A percentile compares a stretch with the other conserved stretches of the same genome.
phyloP scores from a whole-genome alignment of 2,888 invertebrate genomes.

The Acanthopleura granulata region DNA sequence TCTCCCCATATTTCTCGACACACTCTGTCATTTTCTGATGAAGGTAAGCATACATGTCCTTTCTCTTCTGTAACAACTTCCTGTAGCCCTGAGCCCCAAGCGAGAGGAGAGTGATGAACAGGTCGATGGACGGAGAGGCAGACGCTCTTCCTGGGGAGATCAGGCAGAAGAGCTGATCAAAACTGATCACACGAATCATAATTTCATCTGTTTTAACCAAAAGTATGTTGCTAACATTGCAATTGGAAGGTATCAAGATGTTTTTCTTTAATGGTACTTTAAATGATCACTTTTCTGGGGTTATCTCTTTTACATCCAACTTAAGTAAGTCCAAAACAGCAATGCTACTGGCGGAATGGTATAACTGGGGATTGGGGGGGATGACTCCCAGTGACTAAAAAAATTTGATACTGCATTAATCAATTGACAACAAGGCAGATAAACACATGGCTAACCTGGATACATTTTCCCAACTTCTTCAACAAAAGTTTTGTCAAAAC shows the following conservation, averaged over 20 bases:
- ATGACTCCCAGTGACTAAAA: too few species aligned
- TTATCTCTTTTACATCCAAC: too few species aligned
- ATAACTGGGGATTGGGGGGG: too few species aligned
- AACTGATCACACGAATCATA: neutral
- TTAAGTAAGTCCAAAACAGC: too few species aligned
- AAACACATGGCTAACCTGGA: slow-evolving; percentile 73
- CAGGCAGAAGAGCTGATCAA: slow-evolving; percentile 3
- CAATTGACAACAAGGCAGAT: too few species aligned
- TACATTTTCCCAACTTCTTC: slow-evolving; percentile 80
- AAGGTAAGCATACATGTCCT: slow-evolving; percentile 76
- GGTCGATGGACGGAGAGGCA: slow-evolving; percentile 79
- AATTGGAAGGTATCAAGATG: too few species aligned
- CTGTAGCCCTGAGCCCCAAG: slow-evolving; percentile 79
- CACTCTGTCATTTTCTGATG: slow-evolving; percentile 74
- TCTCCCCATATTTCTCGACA: slow-evolving; percentile 75
- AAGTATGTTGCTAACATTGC: too few species aligned
- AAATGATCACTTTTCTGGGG: too few species aligned
- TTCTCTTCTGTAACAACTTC: slow-evolving; percentile 75
- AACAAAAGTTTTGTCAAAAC: slow-evolving; percentile 76
- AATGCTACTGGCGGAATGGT: too few species aligned
- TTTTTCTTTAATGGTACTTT: too few species aligned
- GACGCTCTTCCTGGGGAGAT: slow-evolving; percentile 77
- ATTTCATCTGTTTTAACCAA: too few species aligned
- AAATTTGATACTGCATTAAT: too few species aligned
- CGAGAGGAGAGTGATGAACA: slow-evolving; percentile 82